A percentile compares a stretch with the other conserved stretches of the same genome.
phyloP scores from a whole-genome alignment of 2,888 invertebrate species.

The Melanostoma mellinum region DNA sequence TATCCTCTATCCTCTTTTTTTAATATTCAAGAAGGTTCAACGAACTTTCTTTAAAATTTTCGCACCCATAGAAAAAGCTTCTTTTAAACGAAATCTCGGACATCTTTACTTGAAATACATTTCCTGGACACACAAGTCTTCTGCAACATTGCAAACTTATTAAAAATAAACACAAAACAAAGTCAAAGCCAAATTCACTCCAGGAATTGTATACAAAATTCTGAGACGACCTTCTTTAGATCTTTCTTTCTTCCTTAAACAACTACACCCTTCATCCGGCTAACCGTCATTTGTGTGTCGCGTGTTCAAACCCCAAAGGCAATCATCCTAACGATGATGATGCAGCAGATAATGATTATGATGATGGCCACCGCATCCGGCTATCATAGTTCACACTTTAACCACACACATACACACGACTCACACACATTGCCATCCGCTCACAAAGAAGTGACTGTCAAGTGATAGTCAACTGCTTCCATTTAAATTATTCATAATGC shows the following conservation, averaged over 20 bases:
- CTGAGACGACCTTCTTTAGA: slow-evolving; percentile 35
- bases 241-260: slow-evolving; percentile 2
- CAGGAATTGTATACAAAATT: slow-evolving; percentile 25
- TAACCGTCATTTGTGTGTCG: slow-evolving; percentile 20
- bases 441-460: slow-evolving; percentile 18
- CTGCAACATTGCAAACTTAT: too few species aligned
- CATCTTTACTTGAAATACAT: too few species aligned
- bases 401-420: not conserved
- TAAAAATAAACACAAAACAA: not conserved
- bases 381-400: slow-evolving; percentile 53
- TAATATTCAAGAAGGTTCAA: too few species aligned
- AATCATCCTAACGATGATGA: slow-evolving; percentile 39
- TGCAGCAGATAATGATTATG: slow-evolving; percentile 64
- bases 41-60: too few species aligned
- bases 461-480: slow-evolving; percentile 58
- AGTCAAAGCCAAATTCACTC: slow-evolving; percentile 23
- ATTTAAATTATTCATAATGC: slow-evolving; percentile 64
- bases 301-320: slow-evolving; percentile 16
- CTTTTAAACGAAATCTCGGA: too few species aligned
- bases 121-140: not conserved
- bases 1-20: too few species aligned
- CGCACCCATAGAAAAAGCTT: too few species aligned
- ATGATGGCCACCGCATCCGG: slow-evolving; percentile 64
- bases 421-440: not conserved
- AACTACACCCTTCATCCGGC: slow-evolving; percentile 4